phyloP scores from a whole-genome alignment of 2,888 invertebrate species.

The Eupithecia vulgata region DNA sequence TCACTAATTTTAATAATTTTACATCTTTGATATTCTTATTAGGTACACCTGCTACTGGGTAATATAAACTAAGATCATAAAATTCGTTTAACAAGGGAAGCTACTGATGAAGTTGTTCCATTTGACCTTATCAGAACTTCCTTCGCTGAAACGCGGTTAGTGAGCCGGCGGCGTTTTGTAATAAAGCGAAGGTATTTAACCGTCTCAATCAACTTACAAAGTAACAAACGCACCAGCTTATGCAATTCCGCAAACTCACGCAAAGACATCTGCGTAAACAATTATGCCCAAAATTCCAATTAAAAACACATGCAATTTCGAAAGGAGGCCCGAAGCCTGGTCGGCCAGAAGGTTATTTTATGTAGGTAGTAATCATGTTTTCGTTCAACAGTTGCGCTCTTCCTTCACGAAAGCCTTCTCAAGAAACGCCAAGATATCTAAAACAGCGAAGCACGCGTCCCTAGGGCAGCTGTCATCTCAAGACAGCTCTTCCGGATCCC shows the following conservation, averaged over 20 bases:
- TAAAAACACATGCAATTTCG: background rate
- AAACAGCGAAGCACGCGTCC: constrained; percentile 85
- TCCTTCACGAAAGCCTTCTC: constrained; percentile 99
- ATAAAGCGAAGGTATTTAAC: constrained; percentile 10
- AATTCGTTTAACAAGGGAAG: background rate
- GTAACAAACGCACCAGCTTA: constrained; percentile 15
- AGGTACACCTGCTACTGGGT: background rate
- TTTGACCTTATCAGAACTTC: constrained; percentile 13
- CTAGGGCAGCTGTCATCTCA: constrained; percentile 82
- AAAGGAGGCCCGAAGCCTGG: background rate
- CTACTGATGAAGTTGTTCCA: background rate
- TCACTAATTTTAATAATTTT: background rate
- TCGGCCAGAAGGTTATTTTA: background rate
- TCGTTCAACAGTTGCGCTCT: constrained; percentile 88
- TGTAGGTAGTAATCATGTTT: background rate
- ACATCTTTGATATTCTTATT: background rate
- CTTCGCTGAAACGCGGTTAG: constrained; percentile 6
- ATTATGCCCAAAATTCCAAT: constrained; percentile 12
- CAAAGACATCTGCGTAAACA: constrained; percentile 30
- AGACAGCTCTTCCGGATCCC: constrained; percentile 79
- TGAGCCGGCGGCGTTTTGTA: background rate
- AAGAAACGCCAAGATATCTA: constrained; percentile 90
- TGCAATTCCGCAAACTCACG: constrained; percentile 23
- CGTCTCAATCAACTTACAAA: constrained; percentile 22
- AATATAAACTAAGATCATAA: background rate